Evolutionary conservation across 2,113 vertebrate species (phyloP).

Genomic region (Protobothrops mucrosquamatus): DNA sequence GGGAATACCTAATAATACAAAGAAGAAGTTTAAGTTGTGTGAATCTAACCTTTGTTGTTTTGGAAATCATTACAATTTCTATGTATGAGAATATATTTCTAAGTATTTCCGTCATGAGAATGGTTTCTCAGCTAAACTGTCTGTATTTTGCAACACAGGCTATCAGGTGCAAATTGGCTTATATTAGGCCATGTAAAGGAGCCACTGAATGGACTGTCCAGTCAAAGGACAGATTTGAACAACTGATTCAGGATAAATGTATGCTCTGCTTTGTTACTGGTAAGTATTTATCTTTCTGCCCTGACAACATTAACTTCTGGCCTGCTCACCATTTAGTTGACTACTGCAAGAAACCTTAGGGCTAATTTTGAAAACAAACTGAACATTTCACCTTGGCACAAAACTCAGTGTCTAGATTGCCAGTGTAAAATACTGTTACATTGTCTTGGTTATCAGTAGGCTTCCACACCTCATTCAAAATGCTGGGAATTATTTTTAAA

Average conservation of each 20-base stretch:
- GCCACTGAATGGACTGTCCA: constrained; percentile 72
- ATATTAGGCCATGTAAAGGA: constrained; percentile 70
- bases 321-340: not conserved
- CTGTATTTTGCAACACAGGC: constrained; percentile 70
- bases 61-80: not conserved
- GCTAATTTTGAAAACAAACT: not conserved
- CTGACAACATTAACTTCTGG: not conserved
- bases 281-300: constrained; percentile 53
- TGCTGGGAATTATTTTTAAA: not conserved
- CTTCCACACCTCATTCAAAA: not conserved
- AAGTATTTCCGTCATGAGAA: not conserved
- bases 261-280: constrained; percentile 76
- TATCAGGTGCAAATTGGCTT: constrained; percentile 80
- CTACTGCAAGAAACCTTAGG: not conserved
- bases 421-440: not conserved
- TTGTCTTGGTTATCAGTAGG: not conserved
- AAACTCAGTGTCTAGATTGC: not conserved
- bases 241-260: constrained; percentile 75
- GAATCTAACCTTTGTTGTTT: not conserved
- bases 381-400: not conserved
- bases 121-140: not conserved
- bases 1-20: not conserved
- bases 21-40: no score
- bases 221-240: constrained; percentile 78
- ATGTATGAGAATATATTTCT: not conserved